Evolutionary conservation across 1,140 invertebrate genomes (phyloP), one percentile per base, ranked within the genome.

Genomic region (Odontomachus brunneus): DNA sequence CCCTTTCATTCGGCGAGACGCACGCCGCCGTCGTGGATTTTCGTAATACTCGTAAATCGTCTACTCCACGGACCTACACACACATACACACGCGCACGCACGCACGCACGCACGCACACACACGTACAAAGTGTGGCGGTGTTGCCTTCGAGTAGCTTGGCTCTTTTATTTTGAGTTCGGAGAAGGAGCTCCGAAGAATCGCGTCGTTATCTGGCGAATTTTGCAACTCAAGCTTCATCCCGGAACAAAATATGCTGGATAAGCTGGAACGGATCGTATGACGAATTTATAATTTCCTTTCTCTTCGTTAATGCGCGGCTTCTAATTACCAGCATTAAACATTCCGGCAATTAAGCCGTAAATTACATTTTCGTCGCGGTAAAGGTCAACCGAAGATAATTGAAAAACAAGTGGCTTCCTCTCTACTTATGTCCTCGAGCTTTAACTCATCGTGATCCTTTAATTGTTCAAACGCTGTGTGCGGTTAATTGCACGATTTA

Each of bases 11-110:
- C 65, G 29, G 51, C 48, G 59, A 44, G 57, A 55, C 80, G 71
- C 44, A 71, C 80, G 29, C 44, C 59, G 53, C 57, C 80, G 29
- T 53, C 59, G 53, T 65, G 48, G 33, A 82, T 75, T 75, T 75
- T 62, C 80, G 59, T 82, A 82, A 82, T 76, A 75, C 72, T 76
- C 60, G 72, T 82, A 75, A 82, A 82, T 82, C 33, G 63, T 71
- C 51, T 17, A 80, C 33, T 38, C 60, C 22, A 29, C n/a, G n/a
- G 15, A 38, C 69, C 22, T n/a, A 17, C 19, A 29, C 2, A 0
- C 17, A 60, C 12, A 49, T 4, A 1, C 15, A 19, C 3, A 29
- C 7, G 38, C 29, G 5, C 29, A 5, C 29, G 29, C 5, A 5
- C 29, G 29, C 29, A 5, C 29, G 29, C 29, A 33, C 29, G 29